A percentile compares a stretch with the other conserved stretches of the same genome.
Evolutionary conservation across 30 jellyfish, hydroid and myxozoan genomes (phyloP).

Genomic region (Nemopilema nomurai): DNA sequence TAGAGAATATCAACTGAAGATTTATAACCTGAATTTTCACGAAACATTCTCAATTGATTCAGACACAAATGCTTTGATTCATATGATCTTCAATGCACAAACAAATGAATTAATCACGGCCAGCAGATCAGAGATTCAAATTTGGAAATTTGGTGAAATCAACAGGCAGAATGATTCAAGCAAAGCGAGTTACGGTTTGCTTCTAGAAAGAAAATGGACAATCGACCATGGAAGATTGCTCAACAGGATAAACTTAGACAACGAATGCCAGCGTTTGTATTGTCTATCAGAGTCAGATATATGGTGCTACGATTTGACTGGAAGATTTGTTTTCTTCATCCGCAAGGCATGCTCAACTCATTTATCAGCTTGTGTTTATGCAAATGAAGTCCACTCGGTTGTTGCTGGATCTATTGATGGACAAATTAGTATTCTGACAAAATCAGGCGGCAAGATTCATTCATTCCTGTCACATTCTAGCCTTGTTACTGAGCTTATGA

Average conservation of each 20-base stretch:
- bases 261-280: slow-evolving; percentile 62
- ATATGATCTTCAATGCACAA: slow-evolving; percentile 48
- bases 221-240: slow-evolving; percentile 42
- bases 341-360: slow-evolving; percentile 53
- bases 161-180: slow-evolving; percentile 18
- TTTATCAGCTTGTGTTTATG: slow-evolving; percentile 74
- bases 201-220: slow-evolving; percentile 39
- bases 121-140: slow-evolving; percentile 55
- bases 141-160: slow-evolving; percentile 70
- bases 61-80: slow-evolving; percentile 58
- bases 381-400: slow-evolving; percentile 39
- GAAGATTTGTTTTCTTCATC: slow-evolving; percentile 39
- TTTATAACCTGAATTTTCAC: slow-evolving; percentile 70
- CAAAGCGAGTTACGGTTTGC: slow-evolving; percentile 42
- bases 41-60: slow-evolving; percentile 76
- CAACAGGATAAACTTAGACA: slow-evolving; percentile 56
- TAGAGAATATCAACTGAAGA: slow-evolving; percentile 62
- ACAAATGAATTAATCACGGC: slow-evolving; percentile 71
- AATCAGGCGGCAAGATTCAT: slow-evolving; percentile 73
- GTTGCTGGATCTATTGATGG: slow-evolving; percentile 84
- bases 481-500: slow-evolving; percentile 58
- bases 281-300: slow-evolving; percentile 68
- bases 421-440: slow-evolving; percentile 47
- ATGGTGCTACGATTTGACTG: slow-evolving; percentile 69
- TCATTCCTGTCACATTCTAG: slow-evolving; percentile 56